phyloP scores from a whole-genome alignment of 1,140 invertebrate genomes.

The Trichomalopsis sarcophagae region DNA sequence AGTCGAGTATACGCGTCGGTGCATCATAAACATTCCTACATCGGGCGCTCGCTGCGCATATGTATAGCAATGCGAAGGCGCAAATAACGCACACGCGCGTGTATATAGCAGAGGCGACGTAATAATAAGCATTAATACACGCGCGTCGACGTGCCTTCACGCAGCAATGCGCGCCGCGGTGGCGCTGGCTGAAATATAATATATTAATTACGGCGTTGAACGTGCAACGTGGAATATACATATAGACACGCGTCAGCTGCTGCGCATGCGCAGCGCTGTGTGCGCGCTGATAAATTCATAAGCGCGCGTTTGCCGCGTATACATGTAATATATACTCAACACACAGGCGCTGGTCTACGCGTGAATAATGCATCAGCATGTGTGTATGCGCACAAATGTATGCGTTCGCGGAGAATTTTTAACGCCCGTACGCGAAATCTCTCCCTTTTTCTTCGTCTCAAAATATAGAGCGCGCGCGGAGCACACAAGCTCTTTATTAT shows the following conservation, averaged over 20 bases:
- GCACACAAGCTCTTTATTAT: background rate
- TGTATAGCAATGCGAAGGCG: background rate
- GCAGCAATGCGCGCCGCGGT: too few species aligned
- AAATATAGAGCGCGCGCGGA: background rate
- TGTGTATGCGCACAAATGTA: too few species aligned
- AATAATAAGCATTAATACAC: conserved; percentile 36
- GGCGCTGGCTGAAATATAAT: conserved; percentile 1
- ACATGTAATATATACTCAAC: background rate
- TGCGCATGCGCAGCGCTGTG: background rate
- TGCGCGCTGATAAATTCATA: background rate
- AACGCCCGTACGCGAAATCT: background rate
- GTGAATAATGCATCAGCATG: background rate
- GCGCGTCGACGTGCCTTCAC: background rate
- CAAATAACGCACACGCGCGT: conserved; percentile 19
- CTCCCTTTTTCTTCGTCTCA: background rate
- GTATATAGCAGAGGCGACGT: conserved; percentile 1
- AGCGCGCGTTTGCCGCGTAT: background rate
- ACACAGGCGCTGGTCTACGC: background rate
- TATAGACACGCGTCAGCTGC: background rate
- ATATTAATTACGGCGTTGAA: conserved; percentile 17
- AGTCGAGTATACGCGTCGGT: background rate
- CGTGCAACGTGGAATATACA: too few species aligned
- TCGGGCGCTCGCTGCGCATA: background rate
- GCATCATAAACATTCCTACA: conserved; percentile 10
- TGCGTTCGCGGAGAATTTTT: background rate